A percentile compares a stretch with the other conserved stretches of the same genome.
phyloP scores from a whole-genome alignment of 2,113 vertebrate species.

The human region GRCh38 chr3:127585501-127586000 shows the following conservation, averaged over 20 bases:
- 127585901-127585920: no score
- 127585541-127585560: accelerated
- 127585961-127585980: not conserved
- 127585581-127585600: not conserved
- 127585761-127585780: no score
- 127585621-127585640: accelerated
- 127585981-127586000: not conserved
- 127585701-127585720: not conserved
- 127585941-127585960: not conserved
- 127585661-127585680: not conserved
- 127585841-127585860: not conserved
- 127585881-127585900: not conserved
- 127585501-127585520: not conserved
- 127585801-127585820: not conserved
- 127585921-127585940: not conserved
- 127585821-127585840: not conserved
- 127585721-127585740: not conserved
- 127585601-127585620: not conserved
- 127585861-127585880: accelerated
- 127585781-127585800: not conserved
- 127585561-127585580: no score
- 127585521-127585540: accelerated
- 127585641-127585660: not conserved
- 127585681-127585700: not conserved
- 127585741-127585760: not conserved